phyloP scores from a whole-genome alignment of 2,113 vertebrate genomes.

The Oceanodroma tethys region DNA sequence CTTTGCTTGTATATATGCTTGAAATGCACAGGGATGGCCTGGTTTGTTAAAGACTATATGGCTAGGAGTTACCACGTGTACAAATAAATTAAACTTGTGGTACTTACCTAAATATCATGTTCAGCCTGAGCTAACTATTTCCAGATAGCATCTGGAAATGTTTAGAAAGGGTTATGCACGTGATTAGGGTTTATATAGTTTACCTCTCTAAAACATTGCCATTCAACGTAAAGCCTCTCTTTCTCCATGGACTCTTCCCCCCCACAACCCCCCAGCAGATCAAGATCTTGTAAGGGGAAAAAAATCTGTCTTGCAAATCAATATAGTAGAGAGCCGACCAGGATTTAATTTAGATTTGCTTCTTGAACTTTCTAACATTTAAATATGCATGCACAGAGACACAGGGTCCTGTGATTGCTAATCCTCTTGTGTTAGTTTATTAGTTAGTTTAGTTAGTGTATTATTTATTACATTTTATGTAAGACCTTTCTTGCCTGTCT shows the following conservation, averaged over 20 bases:
- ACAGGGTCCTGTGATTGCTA: background rate
- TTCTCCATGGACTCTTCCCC: background rate
- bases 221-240: background rate
- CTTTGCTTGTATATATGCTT: background rate
- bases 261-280: fast-evolving
- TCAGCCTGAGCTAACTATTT: background rate
- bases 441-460: background rate
- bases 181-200: background rate
- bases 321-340: background rate
- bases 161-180: background rate
- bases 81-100: background rate
- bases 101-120: background rate
- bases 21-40: background rate
- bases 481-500: background rate
- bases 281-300: background rate
- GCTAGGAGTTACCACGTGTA: background rate
- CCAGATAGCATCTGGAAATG: background rate
- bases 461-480: background rate
- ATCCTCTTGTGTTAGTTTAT: background rate
- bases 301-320: background rate
- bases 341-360: background rate
- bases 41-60: background rate
- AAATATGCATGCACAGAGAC: background rate
- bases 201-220: background rate
- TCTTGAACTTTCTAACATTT: background rate